Percentiles rank a stretch among this genome's conserved stretches.
Conservation (phyloP, 2,888 invertebrate species). For the Acleris laterana region DNA sequence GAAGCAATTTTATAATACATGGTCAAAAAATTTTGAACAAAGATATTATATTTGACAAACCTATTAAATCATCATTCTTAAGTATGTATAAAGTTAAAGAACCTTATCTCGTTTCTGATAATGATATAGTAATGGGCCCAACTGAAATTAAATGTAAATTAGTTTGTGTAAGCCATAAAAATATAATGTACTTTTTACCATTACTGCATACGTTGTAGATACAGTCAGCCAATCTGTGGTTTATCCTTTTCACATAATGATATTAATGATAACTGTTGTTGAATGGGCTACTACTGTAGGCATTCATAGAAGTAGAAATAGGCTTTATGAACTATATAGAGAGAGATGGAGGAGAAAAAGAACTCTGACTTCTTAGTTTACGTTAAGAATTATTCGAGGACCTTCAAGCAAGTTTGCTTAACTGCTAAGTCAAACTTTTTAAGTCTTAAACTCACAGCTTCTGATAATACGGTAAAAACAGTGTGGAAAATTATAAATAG, state of each 20-base stretch:
- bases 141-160: conserved; percentile 33
- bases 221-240: too few species aligned
- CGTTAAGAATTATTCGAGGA: too few species aligned
- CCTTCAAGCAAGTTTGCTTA: too few species aligned
- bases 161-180: conserved; percentile 30
- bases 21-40: conserved; percentile 13
- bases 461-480: too few species aligned
- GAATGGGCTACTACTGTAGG: too few species aligned
- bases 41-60: conserved; percentile 1
- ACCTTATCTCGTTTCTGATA: conserved; percentile 12
- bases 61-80: conserved; percentile 33
- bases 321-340: conserved; percentile 2
- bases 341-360: not conserved
- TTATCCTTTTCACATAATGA: too few species aligned
- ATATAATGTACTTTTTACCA: conserved; percentile 30
- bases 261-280: too few species aligned
- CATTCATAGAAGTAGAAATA: not conserved
- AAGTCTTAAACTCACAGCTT: too few species aligned
- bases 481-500: too few species aligned
- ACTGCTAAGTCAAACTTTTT: too few species aligned
- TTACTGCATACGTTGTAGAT: conserved; percentile 26
- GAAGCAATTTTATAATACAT: not conserved
- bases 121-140: conserved; percentile 12
- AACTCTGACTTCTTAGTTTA: not conserved
- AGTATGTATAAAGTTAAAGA: conserved; percentile 34